These are phyloP conservation scores for Mormyrus proboscirostris DNA, from an alignment of 2,797 vertebrate genomes.

Conservation along the genomic window DNA sequence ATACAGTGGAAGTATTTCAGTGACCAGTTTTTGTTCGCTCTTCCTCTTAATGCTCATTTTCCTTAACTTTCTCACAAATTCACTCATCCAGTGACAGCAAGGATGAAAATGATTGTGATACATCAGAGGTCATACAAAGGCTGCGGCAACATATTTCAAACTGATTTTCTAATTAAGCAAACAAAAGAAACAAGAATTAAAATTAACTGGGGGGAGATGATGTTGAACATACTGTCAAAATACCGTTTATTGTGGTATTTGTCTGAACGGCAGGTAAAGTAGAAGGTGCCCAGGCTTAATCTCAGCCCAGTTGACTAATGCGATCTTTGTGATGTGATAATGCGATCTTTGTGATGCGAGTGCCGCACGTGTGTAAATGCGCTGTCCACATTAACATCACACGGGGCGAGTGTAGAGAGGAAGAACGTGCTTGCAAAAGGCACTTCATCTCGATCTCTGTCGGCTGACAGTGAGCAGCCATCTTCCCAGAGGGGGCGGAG, in stretches of 20 bases:
- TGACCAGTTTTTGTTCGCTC: not conserved
- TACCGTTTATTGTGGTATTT: not conserved
- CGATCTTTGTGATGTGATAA: not conserved
- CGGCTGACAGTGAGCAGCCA: not conserved
- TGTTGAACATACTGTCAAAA: not conserved
- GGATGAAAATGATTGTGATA: not conserved
- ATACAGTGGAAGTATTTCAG: not conserved
- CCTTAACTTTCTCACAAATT: not conserved
- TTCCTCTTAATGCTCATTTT: not conserved
- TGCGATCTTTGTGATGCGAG: not conserved
- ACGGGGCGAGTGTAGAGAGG: not conserved
- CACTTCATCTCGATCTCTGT: not conserved
- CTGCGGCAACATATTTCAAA: not conserved
- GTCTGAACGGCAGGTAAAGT: not conserved
- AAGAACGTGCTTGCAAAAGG: not conserved
- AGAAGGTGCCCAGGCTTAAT: not conserved
- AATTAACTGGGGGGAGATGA: not conserved
- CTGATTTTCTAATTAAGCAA: not conserved
- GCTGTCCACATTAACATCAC: not conserved
- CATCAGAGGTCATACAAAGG: not conserved
- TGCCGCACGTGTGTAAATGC: not conserved
- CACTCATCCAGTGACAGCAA: not conserved
- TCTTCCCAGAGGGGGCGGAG: not conserved
- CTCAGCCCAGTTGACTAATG: not conserved
- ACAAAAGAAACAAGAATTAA: not conserved